Conservation (phyloP, 2,888 invertebrate genomes). For the Acleris holmiana region DNA sequence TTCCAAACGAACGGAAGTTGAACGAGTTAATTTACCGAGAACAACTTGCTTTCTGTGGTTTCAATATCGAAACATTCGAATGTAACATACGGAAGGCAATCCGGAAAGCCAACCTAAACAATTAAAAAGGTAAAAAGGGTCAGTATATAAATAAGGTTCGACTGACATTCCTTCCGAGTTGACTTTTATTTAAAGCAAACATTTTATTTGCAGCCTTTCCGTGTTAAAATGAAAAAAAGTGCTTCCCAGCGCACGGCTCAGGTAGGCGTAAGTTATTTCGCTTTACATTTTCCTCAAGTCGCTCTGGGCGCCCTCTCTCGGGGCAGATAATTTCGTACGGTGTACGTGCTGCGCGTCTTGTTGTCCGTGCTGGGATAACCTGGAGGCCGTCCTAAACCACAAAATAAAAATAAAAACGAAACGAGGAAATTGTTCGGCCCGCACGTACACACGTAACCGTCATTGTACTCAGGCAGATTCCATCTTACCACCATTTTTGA, state of each 20-base stretch:
- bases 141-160: slow-evolving; percentile 28
- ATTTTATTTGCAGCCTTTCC: slow-evolving; percentile 63
- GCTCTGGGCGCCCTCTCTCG: slow-evolving; percentile 64
- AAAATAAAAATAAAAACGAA: slow-evolving; percentile 54
- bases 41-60: slow-evolving; percentile 47
- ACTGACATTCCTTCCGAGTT: slow-evolving; percentile 21
- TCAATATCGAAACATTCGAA: slow-evolving; percentile 33
- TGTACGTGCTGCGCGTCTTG: slow-evolving; percentile 69
- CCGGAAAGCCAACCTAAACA: slow-evolving; percentile 14
- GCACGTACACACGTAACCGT: slow-evolving; percentile 39
- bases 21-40: slow-evolving; percentile 52
- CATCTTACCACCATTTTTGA: slow-evolving; percentile 12
- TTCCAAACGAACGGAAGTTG: slow-evolving; percentile 49
- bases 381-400: slow-evolving; percentile 55
- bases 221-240: slow-evolving; percentile 62
- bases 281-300: slow-evolving; percentile 73
- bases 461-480: slow-evolving; percentile 32
- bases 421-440: slow-evolving; percentile 41
- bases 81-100: slow-evolving; percentile 17
- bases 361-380: slow-evolving; percentile 62
- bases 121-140: slow-evolving; percentile 26
- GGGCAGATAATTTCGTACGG: slow-evolving; percentile 73
- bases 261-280: slow-evolving; percentile 72
- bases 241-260: slow-evolving; percentile 56
- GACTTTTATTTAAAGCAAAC: slow-evolving; percentile 58